Evolutionary conservation across 2,113 vertebrate genomes (phyloP).

Genomic region (Thinocorus orbignyianus): DNA sequence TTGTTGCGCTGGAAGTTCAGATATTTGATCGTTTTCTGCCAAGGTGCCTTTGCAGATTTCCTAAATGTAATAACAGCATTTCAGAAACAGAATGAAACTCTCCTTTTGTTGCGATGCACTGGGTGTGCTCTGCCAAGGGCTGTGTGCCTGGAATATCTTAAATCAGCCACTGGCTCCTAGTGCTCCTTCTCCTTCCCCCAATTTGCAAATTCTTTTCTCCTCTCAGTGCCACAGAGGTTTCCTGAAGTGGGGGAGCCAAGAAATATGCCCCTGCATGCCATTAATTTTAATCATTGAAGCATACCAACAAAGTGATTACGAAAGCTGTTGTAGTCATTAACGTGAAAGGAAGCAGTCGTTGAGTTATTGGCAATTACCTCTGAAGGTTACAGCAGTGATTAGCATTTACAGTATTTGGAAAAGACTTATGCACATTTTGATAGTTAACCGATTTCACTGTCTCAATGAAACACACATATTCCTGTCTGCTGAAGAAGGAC

Average conservation of each 20-base stretch:
- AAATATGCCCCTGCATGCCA: not conserved
- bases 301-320: constrained; percentile 12
- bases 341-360: not conserved
- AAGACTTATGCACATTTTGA: not conserved
- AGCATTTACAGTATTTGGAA: constrained; percentile 4
- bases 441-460: not conserved
- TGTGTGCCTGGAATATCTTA: constrained; percentile 67
- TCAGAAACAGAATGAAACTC: constrained; percentile 72
- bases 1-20: constrained; percentile 69
- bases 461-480: not conserved
- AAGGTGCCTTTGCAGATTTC: constrained; percentile 76
- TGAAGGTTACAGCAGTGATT: constrained; percentile 6
- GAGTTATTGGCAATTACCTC: constrained; percentile 6
- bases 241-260: not conserved
- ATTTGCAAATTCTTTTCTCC: not conserved
- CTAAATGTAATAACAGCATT: constrained; percentile 69
- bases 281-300: not conserved
- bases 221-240: not conserved
- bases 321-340: not conserved
- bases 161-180: not conserved
- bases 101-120: constrained; percentile 39
- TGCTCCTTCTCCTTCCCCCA: not conserved
- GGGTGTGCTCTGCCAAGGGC: constrained; percentile 9
- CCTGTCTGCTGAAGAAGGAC: not conserved
- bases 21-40: constrained; percentile 77